Percentiles rank a stretch among this genome's conserved stretches.
These are phyloP conservation scores for Papilio polytes DNA, from an alignment of 1,140 invertebrate genomes.

Conservation along the genomic window DNA sequence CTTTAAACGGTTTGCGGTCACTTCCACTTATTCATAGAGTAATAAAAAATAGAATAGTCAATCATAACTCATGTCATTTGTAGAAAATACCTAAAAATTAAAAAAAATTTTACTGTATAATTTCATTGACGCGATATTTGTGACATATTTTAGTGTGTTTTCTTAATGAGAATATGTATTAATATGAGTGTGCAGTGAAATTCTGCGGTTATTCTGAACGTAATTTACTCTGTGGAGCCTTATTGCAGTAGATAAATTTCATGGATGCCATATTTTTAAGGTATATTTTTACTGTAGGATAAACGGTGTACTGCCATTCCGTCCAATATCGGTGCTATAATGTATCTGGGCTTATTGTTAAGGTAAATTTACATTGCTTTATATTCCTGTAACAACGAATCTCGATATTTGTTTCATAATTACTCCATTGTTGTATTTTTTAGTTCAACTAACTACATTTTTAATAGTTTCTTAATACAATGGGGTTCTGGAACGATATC, in stretches of 20 bases:
- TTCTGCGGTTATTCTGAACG: slow-evolving; percentile 27
- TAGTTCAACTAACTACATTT: slow-evolving; percentile 54
- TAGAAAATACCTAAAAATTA: neutral
- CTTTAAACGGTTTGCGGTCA: slow-evolving; percentile 41
- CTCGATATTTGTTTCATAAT: slow-evolving; percentile 78
- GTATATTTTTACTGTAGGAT: slow-evolving; percentile 50
- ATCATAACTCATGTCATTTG: neutral
- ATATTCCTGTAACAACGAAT: slow-evolving; percentile 70
- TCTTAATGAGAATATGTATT: too few relatives aligned
- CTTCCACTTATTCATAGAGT: slow-evolving; percentile 28
- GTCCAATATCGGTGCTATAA: slow-evolving; percentile 61
- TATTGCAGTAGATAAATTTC: slow-evolving; percentile 36
- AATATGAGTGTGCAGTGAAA: neutral
- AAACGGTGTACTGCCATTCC: slow-evolving; percentile 47
- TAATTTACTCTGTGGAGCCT: neutral
- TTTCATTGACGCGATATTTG: neutral
- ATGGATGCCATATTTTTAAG: slow-evolving; percentile 64
- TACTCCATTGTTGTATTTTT: slow-evolving; percentile 73
- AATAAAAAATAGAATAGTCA: slow-evolving; percentile 40
- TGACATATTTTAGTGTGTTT: too few relatives aligned
- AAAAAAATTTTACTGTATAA: slow-evolving; percentile 19
- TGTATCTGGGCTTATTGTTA: slow-evolving; percentile 48
- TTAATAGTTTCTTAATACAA: slow-evolving; percentile 73
- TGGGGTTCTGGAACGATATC: slow-evolving; percentile 82
- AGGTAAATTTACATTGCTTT: slow-evolving; percentile 47